These are phyloP conservation scores for Cancer borealis DNA, from an alignment of 2,888 invertebrate genomes.

Conservation along the genomic window DNA sequence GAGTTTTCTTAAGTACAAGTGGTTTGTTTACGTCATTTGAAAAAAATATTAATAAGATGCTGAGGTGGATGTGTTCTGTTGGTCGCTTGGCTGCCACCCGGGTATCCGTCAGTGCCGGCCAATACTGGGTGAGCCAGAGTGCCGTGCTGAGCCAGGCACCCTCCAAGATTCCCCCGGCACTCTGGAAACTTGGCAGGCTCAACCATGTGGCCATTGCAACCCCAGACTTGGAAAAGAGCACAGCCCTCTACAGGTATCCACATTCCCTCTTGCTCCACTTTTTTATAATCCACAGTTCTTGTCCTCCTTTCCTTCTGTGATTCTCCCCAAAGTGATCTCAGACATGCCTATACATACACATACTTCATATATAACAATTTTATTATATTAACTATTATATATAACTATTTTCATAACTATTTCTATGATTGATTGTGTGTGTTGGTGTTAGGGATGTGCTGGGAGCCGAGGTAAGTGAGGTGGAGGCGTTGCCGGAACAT, in stretches of 20 bases:
- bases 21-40: neutral
- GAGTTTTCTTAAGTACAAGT: conserved; percentile 28
- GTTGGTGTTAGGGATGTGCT: conserved; percentile 80
- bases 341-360: neutral
- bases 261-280: neutral
- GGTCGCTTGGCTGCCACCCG: neutral
- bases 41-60: conserved; percentile 22
- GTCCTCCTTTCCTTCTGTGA: neutral
- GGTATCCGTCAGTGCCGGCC: neutral
- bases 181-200: conserved; percentile 82
- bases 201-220: conserved; percentile 84
- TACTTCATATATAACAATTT: neutral
- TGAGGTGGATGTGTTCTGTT: neutral
- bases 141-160: conserved; percentile 6
- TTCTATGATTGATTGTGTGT: conserved; percentile 16
- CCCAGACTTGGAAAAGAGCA: conserved; percentile 82
- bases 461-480: conserved; percentile 82
- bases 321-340: neutral
- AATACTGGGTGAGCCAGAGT: conserved; percentile 50
- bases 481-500: conserved; percentile 82
- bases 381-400: neutral
- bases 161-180: conserved; percentile 61
- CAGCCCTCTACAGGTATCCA: conserved; percentile 81
- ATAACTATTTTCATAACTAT: conserved; percentile 47
- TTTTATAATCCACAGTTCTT: neutral